Evolutionary conservation across 2,113 vertebrate genomes (phyloP).

Genomic region (Spheniscus mendiculus): DNA sequence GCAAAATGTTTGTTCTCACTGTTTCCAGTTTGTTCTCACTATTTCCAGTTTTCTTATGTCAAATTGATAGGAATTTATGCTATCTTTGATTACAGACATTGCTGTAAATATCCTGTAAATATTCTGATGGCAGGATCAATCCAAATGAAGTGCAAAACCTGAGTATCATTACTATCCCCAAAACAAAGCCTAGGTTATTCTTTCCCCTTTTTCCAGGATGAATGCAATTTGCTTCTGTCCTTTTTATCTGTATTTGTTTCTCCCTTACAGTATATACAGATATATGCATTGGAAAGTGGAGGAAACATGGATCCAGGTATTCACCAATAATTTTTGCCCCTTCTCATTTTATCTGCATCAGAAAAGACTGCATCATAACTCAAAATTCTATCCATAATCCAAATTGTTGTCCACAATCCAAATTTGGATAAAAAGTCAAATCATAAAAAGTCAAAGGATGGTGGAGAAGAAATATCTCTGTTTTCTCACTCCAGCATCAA

Average conservation of each 20-base stretch:
- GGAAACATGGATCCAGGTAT: not conserved
- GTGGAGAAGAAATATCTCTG: not conserved
- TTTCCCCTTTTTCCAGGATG: not conserved
- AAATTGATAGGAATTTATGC: not conserved
- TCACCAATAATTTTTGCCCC: not conserved
- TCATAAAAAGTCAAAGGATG: not conserved
- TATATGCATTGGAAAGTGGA: not conserved
- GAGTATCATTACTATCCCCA: not conserved
- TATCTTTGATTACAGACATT: not conserved
- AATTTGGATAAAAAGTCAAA: not conserved
- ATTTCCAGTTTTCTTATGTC: not conserved
- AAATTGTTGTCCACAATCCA: not conserved
- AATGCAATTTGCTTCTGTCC: not conserved
- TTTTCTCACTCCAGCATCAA: not conserved
- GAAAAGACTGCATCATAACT: not conserved
- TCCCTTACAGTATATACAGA: not conserved
- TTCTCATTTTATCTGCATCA: not conserved
- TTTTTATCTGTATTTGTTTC: not conserved
- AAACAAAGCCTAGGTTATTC: not conserved
- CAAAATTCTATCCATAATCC: not conserved
- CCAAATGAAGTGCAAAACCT: not conserved
- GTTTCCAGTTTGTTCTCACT: not conserved
- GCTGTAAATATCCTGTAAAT: not conserved
- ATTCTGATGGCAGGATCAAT: not conserved
- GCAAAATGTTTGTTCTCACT: not conserved